Conservation (phyloP, 2,888 invertebrate genomes). For the Himalopsyche tibetana region DNA sequence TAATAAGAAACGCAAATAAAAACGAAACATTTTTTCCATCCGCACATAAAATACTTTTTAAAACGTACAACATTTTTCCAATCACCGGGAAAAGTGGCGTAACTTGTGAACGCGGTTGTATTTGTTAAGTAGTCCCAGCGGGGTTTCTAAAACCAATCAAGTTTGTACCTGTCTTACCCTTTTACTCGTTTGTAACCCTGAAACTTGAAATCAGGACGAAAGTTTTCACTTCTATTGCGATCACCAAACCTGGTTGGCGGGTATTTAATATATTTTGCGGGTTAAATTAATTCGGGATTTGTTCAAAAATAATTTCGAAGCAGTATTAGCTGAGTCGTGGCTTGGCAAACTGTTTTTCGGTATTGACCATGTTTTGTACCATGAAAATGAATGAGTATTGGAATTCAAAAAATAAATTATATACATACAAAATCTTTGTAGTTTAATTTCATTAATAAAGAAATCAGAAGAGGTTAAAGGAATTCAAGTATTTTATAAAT, state of each 20-base stretch:
- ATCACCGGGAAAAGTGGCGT: neutral
- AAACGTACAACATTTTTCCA: neutral
- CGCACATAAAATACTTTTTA: too few species aligned
- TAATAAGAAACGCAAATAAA: too few species aligned
- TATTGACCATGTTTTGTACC: too few species aligned
- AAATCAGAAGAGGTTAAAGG: too few species aligned
- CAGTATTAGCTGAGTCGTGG: too few species aligned
- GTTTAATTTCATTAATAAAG: neutral
- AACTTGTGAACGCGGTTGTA: neutral
- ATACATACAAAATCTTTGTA: neutral
- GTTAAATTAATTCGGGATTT: neutral
- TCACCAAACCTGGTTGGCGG: neutral
- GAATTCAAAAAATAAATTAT: too few species aligned
- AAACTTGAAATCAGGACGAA: neutral
- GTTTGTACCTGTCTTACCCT: neutral
- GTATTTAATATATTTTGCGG: neutral
- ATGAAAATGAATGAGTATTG: too few species aligned
- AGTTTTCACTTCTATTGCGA: neutral
- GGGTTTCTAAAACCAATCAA: constrained; percentile 19
- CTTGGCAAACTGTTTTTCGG: too few species aligned
- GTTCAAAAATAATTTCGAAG: too few species aligned
- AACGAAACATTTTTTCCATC: too few species aligned
- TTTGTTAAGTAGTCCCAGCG: neutral
- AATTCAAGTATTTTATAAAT: too few species aligned
- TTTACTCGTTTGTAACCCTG: neutral